phyloP scores from a whole-genome alignment of 2,888 invertebrate genomes.

The Cataglyphis livida region DNA sequence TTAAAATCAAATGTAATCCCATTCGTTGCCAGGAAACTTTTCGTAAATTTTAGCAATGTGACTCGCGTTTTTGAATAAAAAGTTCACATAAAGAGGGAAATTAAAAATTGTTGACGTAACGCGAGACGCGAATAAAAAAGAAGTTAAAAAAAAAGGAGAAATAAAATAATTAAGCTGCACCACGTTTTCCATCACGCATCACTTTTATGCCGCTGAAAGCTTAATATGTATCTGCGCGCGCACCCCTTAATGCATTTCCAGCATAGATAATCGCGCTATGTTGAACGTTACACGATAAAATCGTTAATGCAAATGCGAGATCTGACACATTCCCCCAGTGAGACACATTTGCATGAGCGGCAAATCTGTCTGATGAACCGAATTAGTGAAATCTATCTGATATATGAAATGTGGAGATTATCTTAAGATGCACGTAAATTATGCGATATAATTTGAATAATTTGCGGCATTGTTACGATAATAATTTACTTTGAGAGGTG shows the following conservation, averaged over 20 bases:
- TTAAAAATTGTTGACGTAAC: constrained; percentile 22
- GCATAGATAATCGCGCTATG: constrained; percentile 18
- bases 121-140: not conserved
- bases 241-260: constrained; percentile 38
- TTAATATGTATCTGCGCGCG: constrained; percentile 25
- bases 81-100: not conserved
- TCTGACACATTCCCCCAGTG: constrained; percentile 14
- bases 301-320: constrained; percentile 46
- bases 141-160: not conserved
- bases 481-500: not conserved
- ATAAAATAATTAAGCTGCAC: not conserved
- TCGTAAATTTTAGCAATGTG: constrained; percentile 21
- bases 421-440: not conserved
- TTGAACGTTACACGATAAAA: constrained; percentile 38
- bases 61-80: constrained; percentile 23
- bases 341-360: constrained; percentile 19
- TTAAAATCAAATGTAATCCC: constrained; percentile 1
- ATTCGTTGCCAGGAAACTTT: constrained; percentile 12
- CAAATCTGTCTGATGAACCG: constrained; percentile 26
- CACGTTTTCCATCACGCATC: constrained; percentile 15
- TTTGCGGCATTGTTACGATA: not conserved
- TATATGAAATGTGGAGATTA: not conserved
- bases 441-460: not conserved
- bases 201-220: constrained; percentile 13
- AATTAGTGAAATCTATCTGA: constrained; percentile 10